phyloP scores from a whole-genome alignment of 2,888 invertebrate genomes.

The Drosophila atripex region DNA sequence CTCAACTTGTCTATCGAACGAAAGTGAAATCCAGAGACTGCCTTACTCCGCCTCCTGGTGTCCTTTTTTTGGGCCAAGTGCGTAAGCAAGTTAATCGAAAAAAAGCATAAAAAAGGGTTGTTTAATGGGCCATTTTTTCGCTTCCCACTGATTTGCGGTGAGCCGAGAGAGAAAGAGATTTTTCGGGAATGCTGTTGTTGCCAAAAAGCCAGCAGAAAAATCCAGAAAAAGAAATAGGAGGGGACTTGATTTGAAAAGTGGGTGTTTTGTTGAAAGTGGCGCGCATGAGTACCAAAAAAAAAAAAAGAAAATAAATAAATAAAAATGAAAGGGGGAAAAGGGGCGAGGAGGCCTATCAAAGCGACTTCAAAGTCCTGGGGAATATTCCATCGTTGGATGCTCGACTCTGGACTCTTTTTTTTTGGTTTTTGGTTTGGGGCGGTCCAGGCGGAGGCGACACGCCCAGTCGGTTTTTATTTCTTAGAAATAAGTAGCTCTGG shows the following conservation, averaged over 20 bases:
- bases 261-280: slow-evolving; percentile 73
- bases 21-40: not conserved
- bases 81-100: slow-evolving; percentile 48
- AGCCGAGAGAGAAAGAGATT: slow-evolving; percentile 8
- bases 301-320: not conserved
- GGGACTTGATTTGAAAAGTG: slow-evolving; percentile 52
- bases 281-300: slow-evolving; percentile 64
- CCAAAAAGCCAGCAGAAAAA: slow-evolving; percentile 31
- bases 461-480: slow-evolving; percentile 74
- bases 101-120: slow-evolving; percentile 49
- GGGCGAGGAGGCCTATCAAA: slow-evolving; percentile 59
- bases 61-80: slow-evolving; percentile 28
- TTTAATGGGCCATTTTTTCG: slow-evolving; percentile 12
- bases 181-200: slow-evolving; percentile 27
- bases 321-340: slow-evolving; percentile 4
- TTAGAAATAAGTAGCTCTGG: slow-evolving; percentile 65
- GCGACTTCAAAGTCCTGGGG: slow-evolving; percentile 29
- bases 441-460: slow-evolving; percentile 55
- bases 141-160: slow-evolving; percentile 47
- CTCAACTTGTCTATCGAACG: not conserved
- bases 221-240: slow-evolving; percentile 17
- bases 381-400: slow-evolving; percentile 33
- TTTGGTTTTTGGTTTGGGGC: slow-evolving; percentile 21
- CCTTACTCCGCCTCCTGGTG: not conserved
- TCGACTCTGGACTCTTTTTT: not conserved